These are phyloP conservation scores for Numenius arquata DNA, from an alignment of 2,113 vertebrate genomes.

Conservation along the genomic window DNA sequence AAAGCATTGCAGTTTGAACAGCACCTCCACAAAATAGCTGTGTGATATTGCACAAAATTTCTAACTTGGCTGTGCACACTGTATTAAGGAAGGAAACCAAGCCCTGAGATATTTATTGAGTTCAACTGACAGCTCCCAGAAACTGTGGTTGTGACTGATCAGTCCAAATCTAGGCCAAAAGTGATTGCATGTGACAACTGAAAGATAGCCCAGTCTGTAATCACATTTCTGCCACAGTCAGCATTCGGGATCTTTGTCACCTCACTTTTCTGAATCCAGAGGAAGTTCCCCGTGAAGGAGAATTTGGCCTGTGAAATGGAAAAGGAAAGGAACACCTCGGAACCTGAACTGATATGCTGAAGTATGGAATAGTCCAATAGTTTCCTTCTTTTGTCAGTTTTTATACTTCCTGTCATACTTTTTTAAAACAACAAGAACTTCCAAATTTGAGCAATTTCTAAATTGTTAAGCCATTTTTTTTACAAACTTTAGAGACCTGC, in stretches of 20 bases:
- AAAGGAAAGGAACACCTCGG: not conserved
- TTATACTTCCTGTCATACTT: not conserved
- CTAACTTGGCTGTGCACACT: not conserved
- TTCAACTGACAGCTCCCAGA: not conserved
- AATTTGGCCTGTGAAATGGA: not conserved
- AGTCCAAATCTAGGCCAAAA: not conserved
- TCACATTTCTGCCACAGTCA: not conserved
- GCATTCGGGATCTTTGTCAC: not conserved
- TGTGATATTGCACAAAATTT: not conserved
- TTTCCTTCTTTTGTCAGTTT: not conserved
- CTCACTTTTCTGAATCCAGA: not conserved
- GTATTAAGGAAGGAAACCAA: not conserved
- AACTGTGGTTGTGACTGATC: not conserved
- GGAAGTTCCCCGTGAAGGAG: not conserved
- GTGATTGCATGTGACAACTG: not conserved
- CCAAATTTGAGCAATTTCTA: not conserved
- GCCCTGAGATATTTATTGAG: not conserved
- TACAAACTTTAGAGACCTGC: not conserved
- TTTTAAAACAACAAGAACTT: not conserved
- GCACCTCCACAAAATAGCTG: not conserved
- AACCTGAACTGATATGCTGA: not conserved
- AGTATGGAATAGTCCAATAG: not conserved
- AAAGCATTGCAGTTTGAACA: not conserved
- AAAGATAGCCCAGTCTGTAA: not conserved
- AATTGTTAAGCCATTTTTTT: not conserved